These are phyloP conservation scores for Ephestia elutella DNA, from an alignment of 1,140 invertebrate species.

Conservation along the genomic window DNA sequence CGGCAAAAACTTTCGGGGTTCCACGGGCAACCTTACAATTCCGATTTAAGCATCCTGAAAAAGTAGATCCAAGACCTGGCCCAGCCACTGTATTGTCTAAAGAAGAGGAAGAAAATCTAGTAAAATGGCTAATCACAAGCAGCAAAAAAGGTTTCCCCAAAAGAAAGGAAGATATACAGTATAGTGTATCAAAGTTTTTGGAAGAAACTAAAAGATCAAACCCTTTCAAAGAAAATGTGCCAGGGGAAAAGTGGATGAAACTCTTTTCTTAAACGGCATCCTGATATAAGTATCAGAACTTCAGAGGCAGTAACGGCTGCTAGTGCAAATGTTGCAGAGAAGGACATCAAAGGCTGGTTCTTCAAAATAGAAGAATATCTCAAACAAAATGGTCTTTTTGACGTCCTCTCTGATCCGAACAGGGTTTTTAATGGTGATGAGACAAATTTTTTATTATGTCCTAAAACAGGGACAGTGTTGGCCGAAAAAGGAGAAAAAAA, in stretches of 20 bases:
- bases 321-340: background rate
- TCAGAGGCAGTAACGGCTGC: constrained; percentile 10
- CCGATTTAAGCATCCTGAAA: too few relatives aligned
- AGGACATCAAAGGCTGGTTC: background rate
- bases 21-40: too few relatives aligned
- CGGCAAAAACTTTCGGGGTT: too few relatives aligned
- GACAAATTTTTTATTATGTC: constrained; percentile 43
- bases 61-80: background rate
- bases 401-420: constrained; percentile 15
- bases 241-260: constrained; percentile 11
- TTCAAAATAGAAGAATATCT: background rate
- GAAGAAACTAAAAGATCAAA: constrained; percentile 10
- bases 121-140: background rate
- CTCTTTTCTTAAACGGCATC: constrained; percentile 16
- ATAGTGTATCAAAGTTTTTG: constrained; percentile 7
- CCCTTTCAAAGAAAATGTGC: constrained; percentile 11
- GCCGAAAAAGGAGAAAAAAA: constrained; percentile 40
- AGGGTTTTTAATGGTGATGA: constrained; percentile 54
- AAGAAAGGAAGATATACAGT: background rate
- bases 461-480: constrained; percentile 39
- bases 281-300: constrained; percentile 8
- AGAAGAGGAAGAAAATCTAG: background rate
- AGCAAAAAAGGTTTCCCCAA: constrained; percentile 15
- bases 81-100: background rate
- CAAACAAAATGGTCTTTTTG: constrained; percentile 4